Percentiles rank a stretch among this genome's conserved stretches.
These are phyloP conservation scores for Sphaerophoria rueppellii DNA, from an alignment of 2,888 invertebrate genomes.

Conservation along the genomic window DNA sequence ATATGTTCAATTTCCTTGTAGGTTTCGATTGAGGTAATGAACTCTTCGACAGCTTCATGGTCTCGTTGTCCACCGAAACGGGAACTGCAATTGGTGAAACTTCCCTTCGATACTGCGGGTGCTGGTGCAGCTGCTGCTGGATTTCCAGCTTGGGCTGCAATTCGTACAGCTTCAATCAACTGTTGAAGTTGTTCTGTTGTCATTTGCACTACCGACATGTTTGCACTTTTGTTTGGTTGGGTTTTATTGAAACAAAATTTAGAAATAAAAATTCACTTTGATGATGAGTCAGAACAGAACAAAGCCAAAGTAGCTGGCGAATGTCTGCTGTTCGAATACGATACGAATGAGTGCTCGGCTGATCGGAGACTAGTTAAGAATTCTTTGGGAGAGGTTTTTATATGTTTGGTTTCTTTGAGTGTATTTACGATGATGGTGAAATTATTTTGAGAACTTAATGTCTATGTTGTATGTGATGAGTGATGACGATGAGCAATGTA, in stretches of 20 bases:
- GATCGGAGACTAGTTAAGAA: constrained; percentile 39
- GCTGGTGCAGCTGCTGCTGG: constrained; percentile 56
- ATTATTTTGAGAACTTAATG: too few relatives aligned
- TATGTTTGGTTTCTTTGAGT: constrained; percentile 6
- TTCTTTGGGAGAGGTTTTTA: constrained; percentile 28
- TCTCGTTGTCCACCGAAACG: constrained; percentile 78
- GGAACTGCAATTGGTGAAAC: constrained; percentile 77
- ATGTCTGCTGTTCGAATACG: constrained; percentile 54
- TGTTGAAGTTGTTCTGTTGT: constrained; percentile 79
- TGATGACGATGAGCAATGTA: too few relatives aligned
- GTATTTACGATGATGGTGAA: constrained; percentile 9
- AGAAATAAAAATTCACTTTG: constrained; percentile 46
- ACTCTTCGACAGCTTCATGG: constrained; percentile 80
- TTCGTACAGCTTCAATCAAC: constrained; percentile 78
- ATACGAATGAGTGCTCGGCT: constrained; percentile 56
- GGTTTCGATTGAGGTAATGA: constrained; percentile 77
- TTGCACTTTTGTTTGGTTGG: constrained; percentile 30
- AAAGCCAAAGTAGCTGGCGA: constrained; percentile 63
- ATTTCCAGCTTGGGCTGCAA: constrained; percentile 74
- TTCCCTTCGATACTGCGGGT: constrained; percentile 75
- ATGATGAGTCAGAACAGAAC: constrained; percentile 50
- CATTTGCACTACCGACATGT: constrained; percentile 76
- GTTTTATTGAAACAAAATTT: constrained; percentile 25
- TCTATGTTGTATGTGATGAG: too few relatives aligned
- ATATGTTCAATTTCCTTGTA: constrained; percentile 79